Conservation (phyloP, 2,113 vertebrate species). For the Silurus glanis region DNA sequence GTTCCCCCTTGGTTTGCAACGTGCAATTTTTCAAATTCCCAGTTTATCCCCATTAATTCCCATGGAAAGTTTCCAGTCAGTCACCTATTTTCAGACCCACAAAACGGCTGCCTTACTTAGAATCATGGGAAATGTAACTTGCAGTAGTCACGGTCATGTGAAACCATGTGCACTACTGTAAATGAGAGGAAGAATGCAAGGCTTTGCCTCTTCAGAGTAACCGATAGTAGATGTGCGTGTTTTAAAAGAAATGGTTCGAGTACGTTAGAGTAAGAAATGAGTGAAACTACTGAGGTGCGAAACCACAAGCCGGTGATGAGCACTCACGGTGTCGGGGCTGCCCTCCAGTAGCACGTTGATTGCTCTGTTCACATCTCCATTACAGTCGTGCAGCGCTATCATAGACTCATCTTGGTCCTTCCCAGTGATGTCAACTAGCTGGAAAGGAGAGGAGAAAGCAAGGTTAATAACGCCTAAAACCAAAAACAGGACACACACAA, state of each 20-base stretch:
- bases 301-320: background rate
- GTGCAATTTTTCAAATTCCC: no score
- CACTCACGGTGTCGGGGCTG: constrained; percentile 92
- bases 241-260: no score
- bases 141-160: background rate
- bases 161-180: no score
- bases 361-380: constrained; percentile 96
- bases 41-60: no score
- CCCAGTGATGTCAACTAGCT: constrained; percentile 98
- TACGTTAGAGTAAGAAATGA: no score
- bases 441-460: constrained; percentile 45
- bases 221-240: no score
- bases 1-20: no score
- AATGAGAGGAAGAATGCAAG: background rate
- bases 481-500: background rate
- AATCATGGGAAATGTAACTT: background rate
- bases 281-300: no score
- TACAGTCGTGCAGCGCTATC: constrained; percentile 97
- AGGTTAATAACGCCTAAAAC: no score
- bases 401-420: constrained; percentile 99
- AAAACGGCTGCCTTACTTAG: background rate
- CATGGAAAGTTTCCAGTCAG: no score
- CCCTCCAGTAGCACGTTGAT: constrained; percentile 98
- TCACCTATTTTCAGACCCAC: background rate
- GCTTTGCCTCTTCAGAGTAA: background rate